phyloP scores from a whole-genome alignment of 2,888 invertebrate genomes.

The Eupithecia vulgata region DNA sequence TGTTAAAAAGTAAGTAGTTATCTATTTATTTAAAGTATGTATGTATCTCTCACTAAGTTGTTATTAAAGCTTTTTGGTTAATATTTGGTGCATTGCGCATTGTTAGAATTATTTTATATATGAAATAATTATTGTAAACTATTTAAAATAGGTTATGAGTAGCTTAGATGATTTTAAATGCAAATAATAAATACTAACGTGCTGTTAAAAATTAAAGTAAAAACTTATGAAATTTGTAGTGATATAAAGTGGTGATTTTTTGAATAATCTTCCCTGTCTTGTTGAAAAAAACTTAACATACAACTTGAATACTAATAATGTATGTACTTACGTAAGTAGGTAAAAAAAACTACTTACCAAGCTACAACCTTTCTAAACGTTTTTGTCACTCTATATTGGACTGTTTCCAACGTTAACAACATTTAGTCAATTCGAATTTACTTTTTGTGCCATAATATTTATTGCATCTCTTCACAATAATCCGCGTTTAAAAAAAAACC shows the following conservation, averaged over 20 bases:
- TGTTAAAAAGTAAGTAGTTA: neutral
- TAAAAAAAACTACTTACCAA: neutral
- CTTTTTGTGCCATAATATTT: slow-evolving; percentile 43
- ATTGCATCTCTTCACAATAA: slow-evolving; percentile 32
- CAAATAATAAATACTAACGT: neutral
- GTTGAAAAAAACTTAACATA: neutral
- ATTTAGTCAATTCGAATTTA: slow-evolving; percentile 36
- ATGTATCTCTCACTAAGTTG: neutral
- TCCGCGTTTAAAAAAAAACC: neutral
- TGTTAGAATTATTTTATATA: neutral
- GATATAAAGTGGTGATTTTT: no score
- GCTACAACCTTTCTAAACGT: neutral
- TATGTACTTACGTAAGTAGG: neutral
- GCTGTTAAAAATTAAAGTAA: neutral
- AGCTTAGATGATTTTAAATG: neutral
- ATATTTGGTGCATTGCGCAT: slow-evolving; percentile 3
- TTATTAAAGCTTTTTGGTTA: neutral
- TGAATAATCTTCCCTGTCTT: neutral
- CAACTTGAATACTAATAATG: neutral
- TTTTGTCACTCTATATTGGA: neutral
- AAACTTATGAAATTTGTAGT: neutral
- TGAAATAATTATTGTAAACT: neutral
- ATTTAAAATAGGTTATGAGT: neutral
- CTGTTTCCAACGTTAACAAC: slow-evolving; percentile 2
- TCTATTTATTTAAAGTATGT: neutral